Base-by-base conservation (phyloP, 2,113 vertebrate species). In the Amblyornis subalaris region DNA sequence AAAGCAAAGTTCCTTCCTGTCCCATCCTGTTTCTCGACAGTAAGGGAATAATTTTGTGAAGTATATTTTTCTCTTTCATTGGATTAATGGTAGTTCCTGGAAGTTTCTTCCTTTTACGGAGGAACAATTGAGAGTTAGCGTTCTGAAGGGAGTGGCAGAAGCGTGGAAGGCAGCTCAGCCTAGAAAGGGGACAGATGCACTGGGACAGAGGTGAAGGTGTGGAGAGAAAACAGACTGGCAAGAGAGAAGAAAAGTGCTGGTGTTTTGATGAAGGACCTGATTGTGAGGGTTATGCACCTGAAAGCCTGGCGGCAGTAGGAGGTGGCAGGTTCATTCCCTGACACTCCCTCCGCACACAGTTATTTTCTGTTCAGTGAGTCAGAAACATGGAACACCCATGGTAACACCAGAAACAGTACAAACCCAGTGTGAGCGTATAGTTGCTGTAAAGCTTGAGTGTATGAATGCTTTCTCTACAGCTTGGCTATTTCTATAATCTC, bases 161-260 rank as follows among this genome's bases (percentile, higher is more conserved):
- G 17, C 20, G 0, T 1, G n/a, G n/a, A 4, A 44, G 44, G 48
- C 36, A 10, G 28, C 45, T 47, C 31, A 7, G 71, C 23, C 26
- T 6, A 2, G 62, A 48, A 20, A 3, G 5, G 64, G 33, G 24
- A 29, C 35, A 11, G 58, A 6, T 20, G 26, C 35, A 2, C 5
- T 35, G 54, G 12, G 31, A 10, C 21, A 21, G 61, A 53, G 44
- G 18, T 53, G 38, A 44, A 61, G 25, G 42, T 14, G 48, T 19
- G 40, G 7, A 38, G 40, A 13, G 35, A 29, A 44, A 50, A 47
- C 23, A 57, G 44, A 1, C 19, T 33, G 54, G 12, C 0, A 1
- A 7, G 33, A 20, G 6, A 24, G 11, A 5, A 31, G 44, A 20
- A 2, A 33, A 23, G 22, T 21, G 54, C 29, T 36, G 45, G 24